A percentile compares a stretch with the other conserved stretches of the same genome.
phyloP scores from a whole-genome alignment of 1,140 invertebrate genomes.

The Holotrichia oblita region DNA sequence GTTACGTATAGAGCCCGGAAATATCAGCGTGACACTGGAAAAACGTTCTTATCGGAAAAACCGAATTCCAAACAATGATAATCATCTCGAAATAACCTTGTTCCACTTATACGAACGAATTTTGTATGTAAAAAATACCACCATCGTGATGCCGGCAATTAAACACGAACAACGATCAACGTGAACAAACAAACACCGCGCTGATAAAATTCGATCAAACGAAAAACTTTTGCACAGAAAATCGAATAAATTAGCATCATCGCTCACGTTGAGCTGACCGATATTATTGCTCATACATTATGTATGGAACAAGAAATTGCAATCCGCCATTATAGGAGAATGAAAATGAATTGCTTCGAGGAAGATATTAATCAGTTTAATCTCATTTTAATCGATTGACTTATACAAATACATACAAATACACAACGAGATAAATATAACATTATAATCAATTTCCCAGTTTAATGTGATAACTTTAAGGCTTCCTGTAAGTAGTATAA shows the following conservation, averaged over 20 bases:
- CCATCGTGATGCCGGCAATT: background rate
- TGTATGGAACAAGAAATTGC: background rate
- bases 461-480: too few relatives aligned
- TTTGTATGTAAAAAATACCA: background rate
- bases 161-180: background rate
- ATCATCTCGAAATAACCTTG: background rate
- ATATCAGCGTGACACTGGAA: background rate
- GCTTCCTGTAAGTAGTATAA: too few relatives aligned
- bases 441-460: background rate
- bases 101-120: background rate
- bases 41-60: background rate
- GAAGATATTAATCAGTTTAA: constrained; percentile 1
- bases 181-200: background rate
- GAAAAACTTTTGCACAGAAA: background rate
- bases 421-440: background rate
- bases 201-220: constrained; percentile 13
- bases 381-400: background rate
- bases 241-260: background rate
- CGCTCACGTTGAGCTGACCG: background rate
- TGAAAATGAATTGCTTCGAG: background rate
- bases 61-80: background rate
- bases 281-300: background rate
- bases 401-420: too few relatives aligned
- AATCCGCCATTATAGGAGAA: background rate
- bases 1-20: background rate